phyloP scores from a whole-genome alignment of 2,797 vertebrate species.

The Adrianichthys oophorus region DNA sequence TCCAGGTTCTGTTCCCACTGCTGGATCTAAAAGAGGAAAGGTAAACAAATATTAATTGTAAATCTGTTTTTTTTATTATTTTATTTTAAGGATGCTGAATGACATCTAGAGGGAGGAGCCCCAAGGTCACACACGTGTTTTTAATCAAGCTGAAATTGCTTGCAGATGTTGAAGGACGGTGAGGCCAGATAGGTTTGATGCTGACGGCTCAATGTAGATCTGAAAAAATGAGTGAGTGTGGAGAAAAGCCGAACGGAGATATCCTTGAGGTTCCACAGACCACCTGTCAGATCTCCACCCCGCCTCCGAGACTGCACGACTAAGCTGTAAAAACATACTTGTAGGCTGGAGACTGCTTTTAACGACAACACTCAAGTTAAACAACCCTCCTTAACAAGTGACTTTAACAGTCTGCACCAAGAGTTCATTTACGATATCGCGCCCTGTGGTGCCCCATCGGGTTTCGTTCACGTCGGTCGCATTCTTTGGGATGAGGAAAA shows the following conservation, averaged over 20 bases:
- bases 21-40: constrained; percentile 81
- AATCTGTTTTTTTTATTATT: constrained; percentile 4
- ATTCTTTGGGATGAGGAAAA: constrained; percentile 49
- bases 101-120: constrained; percentile 8
- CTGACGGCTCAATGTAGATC: constrained; percentile 34
- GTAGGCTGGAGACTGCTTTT: constrained; percentile 65
- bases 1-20: constrained; percentile 98
- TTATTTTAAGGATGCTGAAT: not conserved
- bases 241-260: constrained; percentile 50
- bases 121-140: constrained; percentile 52
- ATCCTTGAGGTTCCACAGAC: constrained; percentile 55
- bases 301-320: constrained; percentile 35
- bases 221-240: constrained; percentile 14
- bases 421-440: constrained; percentile 68
- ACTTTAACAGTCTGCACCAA: constrained; percentile 61
- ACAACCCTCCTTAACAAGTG: constrained; percentile 62
- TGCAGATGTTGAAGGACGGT: constrained; percentile 68
- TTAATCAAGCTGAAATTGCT: constrained; percentile 62
- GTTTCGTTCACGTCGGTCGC: constrained; percentile 35
- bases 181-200: constrained; percentile 39
- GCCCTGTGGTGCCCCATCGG: constrained; percentile 51
- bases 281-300: constrained; percentile 44
- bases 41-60: not conserved
- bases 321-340: constrained; percentile 56
- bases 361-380: constrained; percentile 68